A percentile compares a stretch with the other conserved stretches of the same genome.
Evolutionary conservation across 2,888 invertebrate genomes (phyloP).

Genomic region (Cartodere bifasciata): DNA sequence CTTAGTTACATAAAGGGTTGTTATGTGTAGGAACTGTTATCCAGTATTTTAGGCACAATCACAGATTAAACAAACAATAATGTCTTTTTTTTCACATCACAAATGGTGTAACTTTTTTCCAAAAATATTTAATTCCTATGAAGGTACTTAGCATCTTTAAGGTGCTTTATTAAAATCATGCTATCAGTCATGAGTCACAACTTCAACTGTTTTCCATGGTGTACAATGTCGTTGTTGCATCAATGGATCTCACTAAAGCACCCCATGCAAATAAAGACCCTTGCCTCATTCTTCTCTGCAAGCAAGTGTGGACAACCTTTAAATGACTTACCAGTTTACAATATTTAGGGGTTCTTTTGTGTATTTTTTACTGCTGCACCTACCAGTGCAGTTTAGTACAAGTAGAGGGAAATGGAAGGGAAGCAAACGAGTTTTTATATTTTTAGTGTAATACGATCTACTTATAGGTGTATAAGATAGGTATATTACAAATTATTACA

Average conservation of each 20-base stretch:
- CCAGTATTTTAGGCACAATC: too few species aligned
- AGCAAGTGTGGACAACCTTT: slow-evolving; percentile 19
- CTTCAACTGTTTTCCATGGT: slow-evolving; percentile 26
- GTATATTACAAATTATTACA: too few species aligned
- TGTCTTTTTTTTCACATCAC: too few species aligned
- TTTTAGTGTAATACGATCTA: too few species aligned
- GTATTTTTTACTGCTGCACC: slow-evolving; percentile 20
- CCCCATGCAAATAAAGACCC: slow-evolving; percentile 25
- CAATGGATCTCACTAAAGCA: slow-evolving; percentile 23
- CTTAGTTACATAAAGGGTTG: too few species aligned
- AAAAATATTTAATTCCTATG: too few species aligned
- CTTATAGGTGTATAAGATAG: too few species aligned
- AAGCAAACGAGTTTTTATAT: too few species aligned
- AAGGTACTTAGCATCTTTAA: too few species aligned
- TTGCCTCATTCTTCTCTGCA: slow-evolving; percentile 18
- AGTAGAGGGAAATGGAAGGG: slow-evolving; percentile 13
- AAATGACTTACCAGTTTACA: slow-evolving; percentile 25
- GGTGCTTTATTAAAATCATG: background rate
- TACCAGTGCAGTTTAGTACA: slow-evolving; percentile 10
- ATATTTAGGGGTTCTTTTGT: slow-evolving; percentile 25
- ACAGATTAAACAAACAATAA: too few species aligned
- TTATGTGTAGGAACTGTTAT: too few species aligned
- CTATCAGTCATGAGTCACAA: slow-evolving; percentile 25
- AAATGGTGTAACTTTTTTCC: too few species aligned
- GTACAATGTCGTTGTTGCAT: slow-evolving; percentile 25